Evolutionary conservation across 2,888 invertebrate genomes (phyloP), one percentile per base, ranked within the genome.

Genomic region (Aphodius sticticus): DNA sequence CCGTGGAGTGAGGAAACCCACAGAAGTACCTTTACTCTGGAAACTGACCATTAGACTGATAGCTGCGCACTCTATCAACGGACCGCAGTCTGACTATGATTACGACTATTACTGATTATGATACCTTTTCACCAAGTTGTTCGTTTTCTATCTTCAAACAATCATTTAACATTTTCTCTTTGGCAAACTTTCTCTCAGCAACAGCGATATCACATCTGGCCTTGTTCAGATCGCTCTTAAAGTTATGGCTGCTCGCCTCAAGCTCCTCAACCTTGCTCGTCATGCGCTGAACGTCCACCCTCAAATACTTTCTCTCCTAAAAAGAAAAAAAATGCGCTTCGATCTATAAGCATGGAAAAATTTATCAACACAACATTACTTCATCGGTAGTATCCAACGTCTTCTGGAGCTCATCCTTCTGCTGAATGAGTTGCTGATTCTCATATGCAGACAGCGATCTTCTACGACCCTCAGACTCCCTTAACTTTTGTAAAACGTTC

Each of bases 381-480:
- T 78, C 72, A 26, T 76, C 37, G 36, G 79, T 35, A 35, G 76
- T 76, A 37, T 74, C 53, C 36, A 79, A 69, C 35, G 71, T 77
- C 38, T 69, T 38, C n/a, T 16, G 26, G 15, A 81, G 69, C 6
- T 70, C 71, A 12, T 77, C 70, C 36, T 69, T 77, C 35, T 81
- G 77, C 6, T 76, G 69, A 14, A 76, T 70, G 69, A 81, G 74
- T 6, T 75, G 74, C n/a, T 69, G 70, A 69, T 76, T 75, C 76
- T 80, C 81, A 35, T 53, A 77, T 7, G 81, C 77, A 0, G 83
- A 79, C 14, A 81, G 80, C 70, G 76, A 81, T 36, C 87, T 81
- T 80, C 86, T 86, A 14, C 83, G 81, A 70, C 92, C 92, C 87
- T 93, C 93, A 0, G 92, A 90, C 82, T 92, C 91, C 83, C 93